Percentiles rank a stretch among this genome's conserved stretches.
phyloP scores from a whole-genome alignment of 2,113 vertebrate genomes.

The Callospermophilus lateralis region DNA sequence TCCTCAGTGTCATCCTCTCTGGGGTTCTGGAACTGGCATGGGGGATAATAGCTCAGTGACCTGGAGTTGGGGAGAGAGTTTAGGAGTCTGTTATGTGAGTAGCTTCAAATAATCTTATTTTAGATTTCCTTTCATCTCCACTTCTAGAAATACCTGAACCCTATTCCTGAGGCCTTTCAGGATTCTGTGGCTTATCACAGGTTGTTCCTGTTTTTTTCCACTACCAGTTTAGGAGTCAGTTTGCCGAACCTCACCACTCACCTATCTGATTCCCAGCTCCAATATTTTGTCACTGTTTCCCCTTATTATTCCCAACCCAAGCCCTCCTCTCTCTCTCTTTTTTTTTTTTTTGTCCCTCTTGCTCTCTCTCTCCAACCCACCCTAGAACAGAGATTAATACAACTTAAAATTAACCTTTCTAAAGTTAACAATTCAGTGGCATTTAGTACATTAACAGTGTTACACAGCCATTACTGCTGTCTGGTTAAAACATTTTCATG shows the following conservation, averaged over 20 bases:
- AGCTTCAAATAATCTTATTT: constrained; percentile 4
- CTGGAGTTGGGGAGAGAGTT: neutral
- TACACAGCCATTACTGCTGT: neutral
- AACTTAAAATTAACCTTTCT: neutral
- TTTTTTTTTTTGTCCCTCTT: neutral
- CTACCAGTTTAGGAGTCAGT: neutral
- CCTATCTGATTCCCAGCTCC: neutral
- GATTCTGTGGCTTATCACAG: neutral
- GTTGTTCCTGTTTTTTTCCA: neutral
- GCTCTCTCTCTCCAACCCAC: too few relatives aligned
- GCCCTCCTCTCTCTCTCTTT: neutral
- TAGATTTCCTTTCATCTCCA: neutral
- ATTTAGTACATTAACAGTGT: neutral
- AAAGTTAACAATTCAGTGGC: neutral
- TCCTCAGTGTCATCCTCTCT: neutral
- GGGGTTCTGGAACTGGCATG: neutral
- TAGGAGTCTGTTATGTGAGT: neutral
- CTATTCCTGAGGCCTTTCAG: neutral
- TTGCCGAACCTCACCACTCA: neutral
- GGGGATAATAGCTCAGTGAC: neutral
- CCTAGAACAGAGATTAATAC: neutral
- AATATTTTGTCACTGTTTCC: neutral
- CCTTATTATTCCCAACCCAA: neutral
- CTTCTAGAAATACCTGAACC: neutral
- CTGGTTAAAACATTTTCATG: constrained; percentile 5